A percentile compares a stretch with the other conserved stretches of the same genome.
Conservation (phyloP, 2,888 invertebrate genomes). For the Elgonia sp. region DNA sequence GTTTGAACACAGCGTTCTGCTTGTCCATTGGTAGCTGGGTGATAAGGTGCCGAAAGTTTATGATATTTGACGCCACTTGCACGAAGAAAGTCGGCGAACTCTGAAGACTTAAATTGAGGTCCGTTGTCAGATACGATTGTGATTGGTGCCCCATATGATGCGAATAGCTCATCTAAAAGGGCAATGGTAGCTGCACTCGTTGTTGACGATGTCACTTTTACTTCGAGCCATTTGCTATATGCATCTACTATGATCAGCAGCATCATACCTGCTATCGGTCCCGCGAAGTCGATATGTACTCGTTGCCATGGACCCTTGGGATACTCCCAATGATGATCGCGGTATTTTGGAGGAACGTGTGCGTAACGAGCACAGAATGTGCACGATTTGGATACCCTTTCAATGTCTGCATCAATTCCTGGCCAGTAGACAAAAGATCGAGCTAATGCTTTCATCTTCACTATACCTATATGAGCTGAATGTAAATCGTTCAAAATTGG, state of each 20-base stretch:
- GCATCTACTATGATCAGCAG: slow-evolving; percentile 46
- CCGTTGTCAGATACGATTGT: slow-evolving; percentile 69
- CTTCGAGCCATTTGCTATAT: slow-evolving; percentile 39
- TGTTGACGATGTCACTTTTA: slow-evolving; percentile 45
- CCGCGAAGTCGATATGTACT: slow-evolving; percentile 56
- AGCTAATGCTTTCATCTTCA: slow-evolving; percentile 42
- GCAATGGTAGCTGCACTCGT: slow-evolving; percentile 33
- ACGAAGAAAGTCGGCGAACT: slow-evolving; percentile 62
- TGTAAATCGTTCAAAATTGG: slow-evolving; percentile 30
- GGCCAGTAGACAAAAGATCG: slow-evolving; percentile 53
- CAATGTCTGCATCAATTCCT: slow-evolving; percentile 58
- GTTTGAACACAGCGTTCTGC: slow-evolving; percentile 25
- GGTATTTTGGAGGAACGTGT: slow-evolving; percentile 24
- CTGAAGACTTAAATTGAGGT: slow-evolving; percentile 60
- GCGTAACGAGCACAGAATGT: slow-evolving; percentile 43
- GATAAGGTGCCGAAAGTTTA: slow-evolving; percentile 19
- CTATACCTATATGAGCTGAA: slow-evolving; percentile 45
- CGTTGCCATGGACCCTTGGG: slow-evolving; percentile 39
- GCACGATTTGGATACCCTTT: slow-evolving; percentile 41
- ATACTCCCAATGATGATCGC: slow-evolving; percentile 34
- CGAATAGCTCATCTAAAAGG: slow-evolving; percentile 58
- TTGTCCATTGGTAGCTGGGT: slow-evolving; percentile 15
- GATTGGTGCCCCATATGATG: slow-evolving; percentile 55
- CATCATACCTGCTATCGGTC: slow-evolving; percentile 51
- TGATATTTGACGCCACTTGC: slow-evolving; percentile 12